These are phyloP conservation scores for Athrips mouffetella DNA, from an alignment of 2,888 invertebrate genomes.

Conservation along the genomic window DNA sequence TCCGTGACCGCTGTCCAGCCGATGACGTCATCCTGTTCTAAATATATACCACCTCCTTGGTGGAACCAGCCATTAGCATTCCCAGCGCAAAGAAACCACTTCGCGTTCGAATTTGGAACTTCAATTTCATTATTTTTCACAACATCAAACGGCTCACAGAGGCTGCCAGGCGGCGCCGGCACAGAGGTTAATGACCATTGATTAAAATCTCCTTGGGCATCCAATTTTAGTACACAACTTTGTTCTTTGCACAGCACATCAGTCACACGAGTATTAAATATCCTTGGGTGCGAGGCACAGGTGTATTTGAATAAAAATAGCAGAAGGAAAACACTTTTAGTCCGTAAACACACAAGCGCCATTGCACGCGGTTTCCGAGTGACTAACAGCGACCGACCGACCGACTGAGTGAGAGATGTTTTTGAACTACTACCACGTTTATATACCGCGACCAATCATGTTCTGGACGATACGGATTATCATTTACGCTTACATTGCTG, in stretches of 20 bases:
- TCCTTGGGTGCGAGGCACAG: slow-evolving; percentile 60
- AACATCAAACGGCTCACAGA: slow-evolving; percentile 37
- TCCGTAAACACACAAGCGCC: slow-evolving; percentile 57
- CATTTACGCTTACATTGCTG: too few species aligned
- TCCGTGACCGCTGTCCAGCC: slow-evolving; percentile 28
- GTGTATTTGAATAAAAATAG: slow-evolving; percentile 64
- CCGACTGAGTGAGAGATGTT: neutral
- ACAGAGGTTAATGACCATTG: slow-evolving; percentile 60
- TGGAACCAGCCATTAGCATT: slow-evolving; percentile 56
- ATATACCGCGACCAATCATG: too few species aligned
- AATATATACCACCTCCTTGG: slow-evolving; percentile 60
- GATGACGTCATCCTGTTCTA: slow-evolving; percentile 68
- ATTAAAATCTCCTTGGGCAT: slow-evolving; percentile 48
- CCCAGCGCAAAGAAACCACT: slow-evolving; percentile 60
- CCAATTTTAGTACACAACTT: slow-evolving; percentile 56
- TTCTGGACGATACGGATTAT: too few species aligned
- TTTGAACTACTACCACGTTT: too few species aligned
- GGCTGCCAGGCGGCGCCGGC: slow-evolving; percentile 40
- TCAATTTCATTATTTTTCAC: slow-evolving; percentile 38
- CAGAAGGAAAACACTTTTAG: slow-evolving; percentile 65
- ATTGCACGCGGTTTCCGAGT: slow-evolving; percentile 40
- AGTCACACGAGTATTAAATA: slow-evolving; percentile 56
- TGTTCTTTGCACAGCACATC: slow-evolving; percentile 43
- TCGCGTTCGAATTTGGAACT: slow-evolving; percentile 39
- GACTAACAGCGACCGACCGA: slow-evolving; percentile 7